Conservation (phyloP, 2,113 vertebrate species). For the Ammodytes dubius region DNA sequence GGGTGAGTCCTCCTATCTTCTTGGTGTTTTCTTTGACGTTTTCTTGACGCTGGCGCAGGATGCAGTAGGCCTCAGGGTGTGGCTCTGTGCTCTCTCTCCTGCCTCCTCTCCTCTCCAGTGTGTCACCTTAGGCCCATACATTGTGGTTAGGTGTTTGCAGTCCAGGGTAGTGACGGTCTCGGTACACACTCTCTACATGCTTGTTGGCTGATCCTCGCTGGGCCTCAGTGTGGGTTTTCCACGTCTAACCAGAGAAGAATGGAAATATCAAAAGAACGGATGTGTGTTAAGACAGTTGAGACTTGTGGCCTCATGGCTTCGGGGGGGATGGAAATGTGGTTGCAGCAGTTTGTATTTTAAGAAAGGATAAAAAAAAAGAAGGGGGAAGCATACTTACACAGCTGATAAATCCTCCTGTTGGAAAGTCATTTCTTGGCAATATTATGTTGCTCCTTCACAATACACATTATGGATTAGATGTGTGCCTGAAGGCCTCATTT, state of each 20-base stretch:
- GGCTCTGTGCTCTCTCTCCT: slow-evolving; percentile 51
- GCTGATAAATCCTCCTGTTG: slow-evolving; percentile 45
- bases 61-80: slow-evolving; percentile 76
- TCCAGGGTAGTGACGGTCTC: slow-evolving; percentile 23
- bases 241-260: slow-evolving; percentile 47
- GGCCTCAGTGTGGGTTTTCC: slow-evolving; percentile 17
- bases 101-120: slow-evolving; percentile 46
- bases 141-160: slow-evolving; percentile 49
- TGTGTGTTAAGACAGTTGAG: slow-evolving; percentile 40
- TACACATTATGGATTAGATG: slow-evolving; percentile 54
- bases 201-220: slow-evolving; percentile 18
- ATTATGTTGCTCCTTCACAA: slow-evolving; percentile 23
- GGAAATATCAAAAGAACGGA: slow-evolving; percentile 39
- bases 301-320: slow-evolving; percentile 42
- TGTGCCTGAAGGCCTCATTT: slow-evolving; percentile 30
- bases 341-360: slow-evolving; percentile 47
- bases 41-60: slow-evolving; percentile 49
- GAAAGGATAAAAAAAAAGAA: slow-evolving; percentile 20
- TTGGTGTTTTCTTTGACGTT: slow-evolving; percentile 28
- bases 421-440: slow-evolving; percentile 59
- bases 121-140: slow-evolving; percentile 32
- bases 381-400: slow-evolving; percentile 2
- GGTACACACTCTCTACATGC: slow-evolving; percentile 7
- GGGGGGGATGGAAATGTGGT: slow-evolving; percentile 51
- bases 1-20: slow-evolving; percentile 75